Evolutionary conservation across 2,888 invertebrate species (phyloP).

Genomic region (Melolontha melolontha): DNA sequence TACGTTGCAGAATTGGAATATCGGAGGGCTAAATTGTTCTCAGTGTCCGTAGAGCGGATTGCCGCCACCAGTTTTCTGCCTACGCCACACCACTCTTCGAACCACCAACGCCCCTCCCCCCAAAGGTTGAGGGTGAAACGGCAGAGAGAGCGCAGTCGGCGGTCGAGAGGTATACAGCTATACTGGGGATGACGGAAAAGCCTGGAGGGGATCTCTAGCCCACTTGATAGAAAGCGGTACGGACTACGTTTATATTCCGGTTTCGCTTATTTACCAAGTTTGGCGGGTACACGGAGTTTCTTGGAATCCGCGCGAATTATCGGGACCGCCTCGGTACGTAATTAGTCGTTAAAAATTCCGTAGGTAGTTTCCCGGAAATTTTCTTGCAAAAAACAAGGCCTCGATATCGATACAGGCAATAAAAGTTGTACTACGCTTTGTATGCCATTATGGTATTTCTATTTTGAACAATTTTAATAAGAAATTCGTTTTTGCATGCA

Average conservation of each 20-base stretch:
- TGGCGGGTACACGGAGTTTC: slow-evolving; percentile 37
- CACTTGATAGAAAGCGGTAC: slow-evolving; percentile 40
- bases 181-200: slow-evolving; percentile 38
- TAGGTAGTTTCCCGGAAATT: slow-evolving; percentile 33
- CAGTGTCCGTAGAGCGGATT: slow-evolving; percentile 49
- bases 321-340: slow-evolving; percentile 34
- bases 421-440: neutral
- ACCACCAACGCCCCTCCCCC: slow-evolving; percentile 15
- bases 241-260: slow-evolving; percentile 44
- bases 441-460: neutral
- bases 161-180: slow-evolving; percentile 44
- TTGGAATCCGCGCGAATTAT: slow-evolving; percentile 37
- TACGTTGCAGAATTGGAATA: slow-evolving; percentile 55
- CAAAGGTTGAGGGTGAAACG: slow-evolving; percentile 40
- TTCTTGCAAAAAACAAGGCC: slow-evolving; percentile 8
- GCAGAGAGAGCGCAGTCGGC: slow-evolving; percentile 47
- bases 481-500: neutral
- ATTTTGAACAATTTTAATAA: neutral
- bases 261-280: slow-evolving; percentile 42
- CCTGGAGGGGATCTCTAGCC: slow-evolving; percentile 36
- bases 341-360: slow-evolving; percentile 43
- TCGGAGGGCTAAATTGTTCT: slow-evolving; percentile 53
- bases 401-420: slow-evolving; percentile 15
- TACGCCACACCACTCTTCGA: neutral
- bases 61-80: slow-evolving; percentile 30